Conservation (phyloP, 2,888 invertebrate genomes). For the Ellobium chinense region DNA sequence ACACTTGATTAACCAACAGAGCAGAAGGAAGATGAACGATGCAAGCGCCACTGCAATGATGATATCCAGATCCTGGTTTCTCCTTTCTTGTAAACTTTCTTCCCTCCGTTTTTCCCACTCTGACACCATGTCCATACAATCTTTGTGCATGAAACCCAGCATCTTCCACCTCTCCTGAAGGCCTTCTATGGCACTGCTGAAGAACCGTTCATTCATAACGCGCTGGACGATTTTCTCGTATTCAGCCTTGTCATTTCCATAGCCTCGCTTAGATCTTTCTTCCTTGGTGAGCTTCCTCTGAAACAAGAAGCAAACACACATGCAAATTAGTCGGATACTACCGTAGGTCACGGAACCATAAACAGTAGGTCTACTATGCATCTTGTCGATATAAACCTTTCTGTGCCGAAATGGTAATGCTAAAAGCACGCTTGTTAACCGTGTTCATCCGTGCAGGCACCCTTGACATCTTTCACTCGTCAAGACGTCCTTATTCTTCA, state of each 20-base stretch:
- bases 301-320: too few species aligned
- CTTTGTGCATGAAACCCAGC: constrained; percentile 66
- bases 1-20: neutral
- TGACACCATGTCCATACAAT: constrained; percentile 61
- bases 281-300: constrained; percentile 42
- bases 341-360: too few species aligned
- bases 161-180: constrained; percentile 65
- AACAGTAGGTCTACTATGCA: too few species aligned
- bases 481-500: too few species aligned
- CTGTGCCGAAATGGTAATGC: too few species aligned
- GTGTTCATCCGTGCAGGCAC: too few species aligned
- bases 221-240: constrained; percentile 60
- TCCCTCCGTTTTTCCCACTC: constrained; percentile 42
- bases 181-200: constrained; percentile 60
- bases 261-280: constrained; percentile 50
- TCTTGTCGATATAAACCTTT: too few species aligned
- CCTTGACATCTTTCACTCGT: too few species aligned
- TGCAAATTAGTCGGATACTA: too few species aligned
- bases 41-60: neutral
- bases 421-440: too few species aligned
- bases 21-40: neutral
- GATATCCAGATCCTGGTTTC: constrained; percentile 13
- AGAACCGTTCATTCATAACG: constrained; percentile 58
- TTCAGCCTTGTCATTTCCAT: constrained; percentile 58
- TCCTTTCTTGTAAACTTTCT: neutral